phyloP scores from a whole-genome alignment of 2,113 vertebrate species.

The Lasiurus borealis region DNA sequence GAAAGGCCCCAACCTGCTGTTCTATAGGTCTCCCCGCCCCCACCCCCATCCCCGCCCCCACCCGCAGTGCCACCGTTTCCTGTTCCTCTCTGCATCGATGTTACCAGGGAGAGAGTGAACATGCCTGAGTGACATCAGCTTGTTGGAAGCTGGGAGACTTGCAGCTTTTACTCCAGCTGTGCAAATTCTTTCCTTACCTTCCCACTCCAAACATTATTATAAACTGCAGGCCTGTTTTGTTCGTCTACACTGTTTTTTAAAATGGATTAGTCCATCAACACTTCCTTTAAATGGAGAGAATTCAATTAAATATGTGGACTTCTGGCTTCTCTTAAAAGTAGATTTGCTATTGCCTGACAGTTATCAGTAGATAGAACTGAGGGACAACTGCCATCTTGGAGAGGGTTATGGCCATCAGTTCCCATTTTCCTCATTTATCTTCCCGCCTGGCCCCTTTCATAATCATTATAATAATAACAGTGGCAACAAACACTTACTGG shows the following conservation, averaged over 20 bases:
- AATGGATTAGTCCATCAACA: not conserved
- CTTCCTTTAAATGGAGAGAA: not conserved
- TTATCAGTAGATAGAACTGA: not conserved
- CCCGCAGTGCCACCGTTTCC: not conserved
- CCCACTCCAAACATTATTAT: not conserved
- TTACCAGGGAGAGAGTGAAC: not conserved
- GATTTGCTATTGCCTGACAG: not conserved
- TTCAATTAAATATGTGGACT: not conserved
- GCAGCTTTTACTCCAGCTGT: not conserved
- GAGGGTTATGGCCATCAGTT: not conserved
- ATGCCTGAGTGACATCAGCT: not conserved
- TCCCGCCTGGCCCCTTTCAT: not conserved
- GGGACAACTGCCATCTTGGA: not conserved
- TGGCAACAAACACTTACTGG: not conserved
- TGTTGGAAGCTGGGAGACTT: not conserved
- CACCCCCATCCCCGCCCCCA: too few species aligned
- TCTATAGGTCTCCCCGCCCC: too few species aligned
- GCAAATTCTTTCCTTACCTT: not conserved
- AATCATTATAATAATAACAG: not conserved
- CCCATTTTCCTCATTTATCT: not conserved
- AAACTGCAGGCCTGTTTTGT: not conserved
- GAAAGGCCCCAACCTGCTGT: not conserved
- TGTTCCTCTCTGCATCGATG: not conserved
- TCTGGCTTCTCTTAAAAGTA: conserved; percentile 40
- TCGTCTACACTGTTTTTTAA: not conserved